Evolutionary conservation across 2,888 invertebrate genomes (phyloP).

Genomic region (Euphydryas editha): DNA sequence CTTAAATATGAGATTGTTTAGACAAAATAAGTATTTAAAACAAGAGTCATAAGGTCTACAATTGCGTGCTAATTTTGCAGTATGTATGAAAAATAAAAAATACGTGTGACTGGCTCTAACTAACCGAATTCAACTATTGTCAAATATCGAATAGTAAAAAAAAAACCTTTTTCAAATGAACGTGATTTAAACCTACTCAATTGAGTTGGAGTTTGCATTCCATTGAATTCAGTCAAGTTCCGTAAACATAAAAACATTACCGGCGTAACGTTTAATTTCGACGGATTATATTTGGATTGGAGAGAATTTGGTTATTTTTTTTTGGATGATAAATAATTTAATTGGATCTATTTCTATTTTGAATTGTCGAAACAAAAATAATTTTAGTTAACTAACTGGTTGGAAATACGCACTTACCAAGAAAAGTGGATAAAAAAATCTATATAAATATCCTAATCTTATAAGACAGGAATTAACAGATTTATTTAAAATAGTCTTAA

Average conservation of each 20-base stretch:
- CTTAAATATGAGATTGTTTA: background rate
- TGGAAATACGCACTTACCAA: no score
- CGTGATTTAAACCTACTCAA: conserved; percentile 29
- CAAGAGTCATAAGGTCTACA: conserved; percentile 9
- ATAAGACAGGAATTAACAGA: no score
- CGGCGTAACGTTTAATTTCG: background rate
- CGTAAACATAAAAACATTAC: conserved; percentile 12
- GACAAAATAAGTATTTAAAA: conserved; percentile 8
- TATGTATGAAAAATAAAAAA: conserved; percentile 43
- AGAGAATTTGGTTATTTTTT: background rate
- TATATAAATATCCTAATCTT: no score
- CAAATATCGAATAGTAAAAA: conserved; percentile 47
- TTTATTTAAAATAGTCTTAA: no score
- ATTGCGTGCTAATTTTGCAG: conserved; percentile 3
- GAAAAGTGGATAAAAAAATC: no score
- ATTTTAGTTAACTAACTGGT: no score
- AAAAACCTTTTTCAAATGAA: conserved; percentile 23
- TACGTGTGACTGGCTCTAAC: conserved; percentile 54
- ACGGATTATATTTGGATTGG: background rate
- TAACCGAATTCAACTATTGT: conserved; percentile 60
- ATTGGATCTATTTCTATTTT: background rate
- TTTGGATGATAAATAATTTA: background rate
- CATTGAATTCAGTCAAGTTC: conserved; percentile 22
- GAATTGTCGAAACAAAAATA: no score
- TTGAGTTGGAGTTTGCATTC: conserved; percentile 22